phyloP scores from a whole-genome alignment of 2,797 vertebrate species.

The Leptoclinus maculatus region DNA sequence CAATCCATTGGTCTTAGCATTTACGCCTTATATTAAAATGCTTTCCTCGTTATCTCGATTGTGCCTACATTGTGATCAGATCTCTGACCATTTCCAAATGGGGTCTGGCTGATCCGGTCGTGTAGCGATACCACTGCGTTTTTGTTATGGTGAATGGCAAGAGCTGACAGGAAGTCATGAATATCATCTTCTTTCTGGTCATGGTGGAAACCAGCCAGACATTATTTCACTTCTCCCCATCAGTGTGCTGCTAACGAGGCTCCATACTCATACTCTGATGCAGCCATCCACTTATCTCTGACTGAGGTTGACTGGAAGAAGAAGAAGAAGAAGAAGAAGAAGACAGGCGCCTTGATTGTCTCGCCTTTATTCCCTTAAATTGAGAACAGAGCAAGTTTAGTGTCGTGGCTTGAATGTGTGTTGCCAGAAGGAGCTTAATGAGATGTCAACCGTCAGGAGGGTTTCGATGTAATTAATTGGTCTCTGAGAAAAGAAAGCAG shows the following conservation, averaged over 20 bases:
- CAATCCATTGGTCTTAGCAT: not conserved
- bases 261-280: not conserved
- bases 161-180: not conserved
- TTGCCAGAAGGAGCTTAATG: conserved; percentile 53
- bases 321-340: not conserved
- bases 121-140: not conserved
- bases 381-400: conserved; percentile 33
- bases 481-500: conserved; percentile 34
- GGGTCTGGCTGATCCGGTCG: not conserved
- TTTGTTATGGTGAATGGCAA: not conserved
- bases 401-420: conserved; percentile 37
- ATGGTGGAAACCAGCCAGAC: not conserved
- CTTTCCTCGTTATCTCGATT: not conserved
- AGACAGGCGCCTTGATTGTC: conserved; percentile 27
- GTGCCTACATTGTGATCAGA: not conserved
- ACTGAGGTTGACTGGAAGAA: conserved; percentile 5
- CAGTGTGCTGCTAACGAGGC: conserved; percentile 14
- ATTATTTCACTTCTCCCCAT: conserved; percentile 6
- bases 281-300: not conserved
- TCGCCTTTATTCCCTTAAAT: conserved; percentile 27
- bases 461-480: conserved; percentile 51
- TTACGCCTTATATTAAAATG: not conserved
- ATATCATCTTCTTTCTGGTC: not conserved
- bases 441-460: conserved; percentile 54
- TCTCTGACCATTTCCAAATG: not conserved